These are phyloP conservation scores for Lobophora halterata DNA, from an alignment of 2,888 invertebrate species.

Conservation along the genomic window DNA sequence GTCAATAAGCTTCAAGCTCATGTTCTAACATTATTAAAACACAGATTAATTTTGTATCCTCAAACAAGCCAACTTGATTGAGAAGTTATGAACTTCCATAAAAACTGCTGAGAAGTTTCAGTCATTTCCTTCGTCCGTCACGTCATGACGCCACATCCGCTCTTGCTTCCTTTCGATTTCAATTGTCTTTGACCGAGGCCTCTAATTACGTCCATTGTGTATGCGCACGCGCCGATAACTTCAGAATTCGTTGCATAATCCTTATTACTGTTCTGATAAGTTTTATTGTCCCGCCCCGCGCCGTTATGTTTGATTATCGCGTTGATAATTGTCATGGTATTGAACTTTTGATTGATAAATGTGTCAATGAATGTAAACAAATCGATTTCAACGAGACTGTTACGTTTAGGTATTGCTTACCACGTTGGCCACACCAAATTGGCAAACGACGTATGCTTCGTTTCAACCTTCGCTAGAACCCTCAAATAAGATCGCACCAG, in stretches of 20 bases:
- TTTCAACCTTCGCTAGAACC: too few relatives aligned
- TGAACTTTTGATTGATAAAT: conserved; percentile 14
- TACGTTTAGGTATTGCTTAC: too few relatives aligned
- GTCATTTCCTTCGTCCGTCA: conserved; percentile 37
- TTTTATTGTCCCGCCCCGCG: conserved; percentile 1
- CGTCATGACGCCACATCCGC: conserved; percentile 70
- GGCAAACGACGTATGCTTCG: too few relatives aligned
- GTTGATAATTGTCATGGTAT: conserved; percentile 13
- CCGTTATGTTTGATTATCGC: conserved; percentile 15
- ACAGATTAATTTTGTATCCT: too few relatives aligned
- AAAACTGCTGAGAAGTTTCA: conserved; percentile 39
- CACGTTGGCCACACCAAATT: too few relatives aligned
- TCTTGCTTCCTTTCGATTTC: conserved; percentile 72
- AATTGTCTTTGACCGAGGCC: conserved; percentile 74
- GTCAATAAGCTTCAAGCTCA: too few relatives aligned
- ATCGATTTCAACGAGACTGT: too few relatives aligned
- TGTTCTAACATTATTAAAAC: too few relatives aligned
- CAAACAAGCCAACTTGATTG: too few relatives aligned
- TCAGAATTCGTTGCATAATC: conserved; percentile 21
- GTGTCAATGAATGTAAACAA: too few relatives aligned
- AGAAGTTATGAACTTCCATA: conserved; percentile 21
- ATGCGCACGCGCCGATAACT: conserved; percentile 39
- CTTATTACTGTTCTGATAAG: conserved; percentile 15
- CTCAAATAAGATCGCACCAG: too few relatives aligned
- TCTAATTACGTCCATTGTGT: conserved; percentile 62